Evolutionary conservation across 1,140 invertebrate genomes (phyloP), one percentile per base, ranked within the genome.

Genomic region (Pomacea maculata): DNA sequence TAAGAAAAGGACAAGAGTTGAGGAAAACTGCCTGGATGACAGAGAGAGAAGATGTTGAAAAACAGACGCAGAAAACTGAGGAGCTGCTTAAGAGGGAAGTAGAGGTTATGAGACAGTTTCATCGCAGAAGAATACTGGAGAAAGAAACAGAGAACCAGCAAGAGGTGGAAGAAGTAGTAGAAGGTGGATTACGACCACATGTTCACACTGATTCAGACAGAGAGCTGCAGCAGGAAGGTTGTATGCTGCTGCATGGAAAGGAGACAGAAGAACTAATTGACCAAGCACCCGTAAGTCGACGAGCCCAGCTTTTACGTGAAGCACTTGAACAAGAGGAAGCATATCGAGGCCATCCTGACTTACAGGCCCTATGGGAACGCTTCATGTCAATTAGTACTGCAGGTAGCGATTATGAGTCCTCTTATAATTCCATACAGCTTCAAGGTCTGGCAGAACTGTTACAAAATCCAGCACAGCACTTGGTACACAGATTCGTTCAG

Each of bases 361-460:
- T 90, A 14, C 86, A 88, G 67, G 79, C 85, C 52, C 74, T 89
- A 80, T 90, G 89, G 89, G 79, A 85, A 45, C 75, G 85, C 65
- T 90, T 89, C 80, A 83, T 87, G 78, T 86, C 88, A 55, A 79
- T 81, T 19, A 87, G 85, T 29, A 82, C 85, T 19, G 81, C 79
- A 21, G 79, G 79, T 34, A 83, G 52, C 9, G 77, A 78, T 14
- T 67, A 78, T 57, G 85, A 88, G 55, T 87, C 83, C 74, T 86
- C 86, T n/a, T 52, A 88, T 70, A 85, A 86, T 71, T 87, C 85
- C 21, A 80, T 84, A 12, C 80, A 85, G 11, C 80, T 88, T 55
- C 87, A 85, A 54, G 80, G 83, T 19, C 71, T 89, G 68, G 84
- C 86, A 17, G 83, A 87, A 70, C 81, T 90, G 7, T 52, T 89